Conservation (phyloP, 2,888 invertebrate species). For the Lapara coniferarum region DNA sequence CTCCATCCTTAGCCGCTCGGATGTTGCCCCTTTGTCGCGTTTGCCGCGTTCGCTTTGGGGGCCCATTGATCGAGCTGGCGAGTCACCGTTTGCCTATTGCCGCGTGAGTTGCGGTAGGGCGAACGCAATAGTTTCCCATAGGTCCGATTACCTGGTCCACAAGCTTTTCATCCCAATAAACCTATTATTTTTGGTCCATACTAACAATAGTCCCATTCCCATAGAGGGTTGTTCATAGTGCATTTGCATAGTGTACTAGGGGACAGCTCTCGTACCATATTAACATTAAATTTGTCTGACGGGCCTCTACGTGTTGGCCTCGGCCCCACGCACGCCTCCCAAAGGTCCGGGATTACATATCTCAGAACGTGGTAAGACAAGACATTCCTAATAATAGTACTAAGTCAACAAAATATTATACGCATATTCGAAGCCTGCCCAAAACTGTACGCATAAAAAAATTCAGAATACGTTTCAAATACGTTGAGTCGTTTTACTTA, state of each 20-base stretch:
- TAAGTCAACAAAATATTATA: not conserved
- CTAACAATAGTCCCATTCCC: constrained; percentile 4
- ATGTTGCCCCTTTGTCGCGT: constrained; percentile 7
- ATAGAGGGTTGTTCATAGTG: not conserved
- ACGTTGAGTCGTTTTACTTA: no score
- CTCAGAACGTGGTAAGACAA: not conserved
- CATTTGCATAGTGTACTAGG: not conserved
- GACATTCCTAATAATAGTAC: not conserved
- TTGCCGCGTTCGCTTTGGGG: not conserved
- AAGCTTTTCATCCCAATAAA: not conserved
- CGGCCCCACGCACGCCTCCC: constrained; percentile 1
- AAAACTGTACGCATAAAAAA: no score
- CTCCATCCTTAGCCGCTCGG: constrained; percentile 6
- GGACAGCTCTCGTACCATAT: not conserved
- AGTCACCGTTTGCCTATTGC: constrained; percentile 9
- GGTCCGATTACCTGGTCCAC: not conserved
- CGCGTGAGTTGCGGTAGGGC: constrained; percentile 3
- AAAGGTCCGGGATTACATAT: not conserved
- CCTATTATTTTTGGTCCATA: not conserved
- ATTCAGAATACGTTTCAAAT: not conserved
- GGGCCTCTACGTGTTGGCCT: constrained; percentile 2
- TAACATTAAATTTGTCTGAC: constrained; percentile 7
- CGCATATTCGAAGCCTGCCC: no score
- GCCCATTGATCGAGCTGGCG: not conserved
- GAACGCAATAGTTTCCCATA: not conserved